Conservation (phyloP, 2,888 invertebrate genomes). For the Vandiemenella viatica region DNA sequence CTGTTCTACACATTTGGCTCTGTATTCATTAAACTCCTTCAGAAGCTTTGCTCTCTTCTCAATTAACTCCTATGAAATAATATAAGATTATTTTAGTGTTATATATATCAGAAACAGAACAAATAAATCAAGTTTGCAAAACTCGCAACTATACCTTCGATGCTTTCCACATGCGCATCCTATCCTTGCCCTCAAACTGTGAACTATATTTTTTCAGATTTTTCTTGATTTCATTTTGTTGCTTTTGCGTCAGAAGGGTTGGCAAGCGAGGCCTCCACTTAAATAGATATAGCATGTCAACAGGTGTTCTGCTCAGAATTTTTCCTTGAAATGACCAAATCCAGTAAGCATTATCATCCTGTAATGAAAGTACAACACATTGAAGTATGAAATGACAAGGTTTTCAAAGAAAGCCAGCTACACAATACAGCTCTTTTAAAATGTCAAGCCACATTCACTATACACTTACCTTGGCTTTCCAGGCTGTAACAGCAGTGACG, state of each 20-base stretch:
- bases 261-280: constrained; percentile 92
- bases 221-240: constrained; percentile 90
- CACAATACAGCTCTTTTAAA: no score
- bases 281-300: constrained; percentile 88
- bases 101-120: background rate
- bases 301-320: constrained; percentile 60
- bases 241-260: constrained; percentile 63
- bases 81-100: background rate
- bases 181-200: constrained; percentile 92
- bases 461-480: constrained; percentile 81
- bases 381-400: no score
- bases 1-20: constrained; percentile 55
- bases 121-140: background rate
- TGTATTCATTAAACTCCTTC: constrained; percentile 72
- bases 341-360: constrained; percentile 66
- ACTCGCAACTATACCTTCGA: constrained; percentile 45
- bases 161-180: constrained; percentile 78
- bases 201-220: constrained; percentile 94
- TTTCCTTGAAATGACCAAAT: constrained; percentile 94
- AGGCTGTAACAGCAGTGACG: constrained; percentile 84
- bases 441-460: no score
- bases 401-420: no score
- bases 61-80: constrained; percentile 55
- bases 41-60: constrained; percentile 80
- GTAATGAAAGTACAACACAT: background rate